A percentile compares a stretch with the other conserved stretches of the same genome.
phyloP scores from a whole-genome alignment of 2,888 invertebrate species.

The Trichogramma evanescens region DNA sequence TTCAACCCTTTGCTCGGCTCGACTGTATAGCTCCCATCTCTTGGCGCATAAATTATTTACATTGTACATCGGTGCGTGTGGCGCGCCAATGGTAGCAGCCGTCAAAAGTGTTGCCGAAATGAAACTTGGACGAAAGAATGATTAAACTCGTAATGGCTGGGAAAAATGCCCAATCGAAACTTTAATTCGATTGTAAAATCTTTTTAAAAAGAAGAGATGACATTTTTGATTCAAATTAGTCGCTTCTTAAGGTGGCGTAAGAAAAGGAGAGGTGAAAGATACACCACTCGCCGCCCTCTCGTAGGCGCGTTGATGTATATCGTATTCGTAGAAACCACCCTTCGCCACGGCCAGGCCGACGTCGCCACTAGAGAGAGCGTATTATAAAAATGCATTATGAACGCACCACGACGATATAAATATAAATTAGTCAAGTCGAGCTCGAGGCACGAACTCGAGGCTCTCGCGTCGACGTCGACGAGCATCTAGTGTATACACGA shows the following conservation, averaged over 20 bases:
- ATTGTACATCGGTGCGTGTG: too few species aligned
- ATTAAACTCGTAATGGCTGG: too few species aligned
- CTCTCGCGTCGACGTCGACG: conserved; percentile 9
- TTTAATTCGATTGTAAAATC: too few species aligned
- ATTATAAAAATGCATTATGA: conserved; percentile 31
- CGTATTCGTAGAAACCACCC: conserved; percentile 18
- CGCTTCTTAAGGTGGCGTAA: background rate
- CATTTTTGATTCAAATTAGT: too few species aligned
- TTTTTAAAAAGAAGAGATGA: too few species aligned
- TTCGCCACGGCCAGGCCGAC: conserved; percentile 18
- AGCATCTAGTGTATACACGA: background rate
- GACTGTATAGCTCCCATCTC: too few species aligned
- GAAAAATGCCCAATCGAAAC: too few species aligned
- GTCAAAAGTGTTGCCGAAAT: too few species aligned
- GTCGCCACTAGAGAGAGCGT: conserved; percentile 22
- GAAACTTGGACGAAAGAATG: too few species aligned
- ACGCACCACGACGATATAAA: conserved; percentile 27
- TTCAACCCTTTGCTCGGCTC: conserved; percentile 9
- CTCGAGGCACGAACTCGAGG: conserved; percentile 23
- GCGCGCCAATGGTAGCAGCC: too few species aligned
- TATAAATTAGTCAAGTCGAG: conserved; percentile 27
- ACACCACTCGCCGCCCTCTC: conserved; percentile 4
- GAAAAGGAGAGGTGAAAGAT: background rate
- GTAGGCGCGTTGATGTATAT: background rate
- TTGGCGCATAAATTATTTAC: too few species aligned